These are phyloP conservation scores for Gastracanthus pulcherrimus DNA, from an alignment of 2,888 invertebrate genomes.

Conservation along the genomic window DNA sequence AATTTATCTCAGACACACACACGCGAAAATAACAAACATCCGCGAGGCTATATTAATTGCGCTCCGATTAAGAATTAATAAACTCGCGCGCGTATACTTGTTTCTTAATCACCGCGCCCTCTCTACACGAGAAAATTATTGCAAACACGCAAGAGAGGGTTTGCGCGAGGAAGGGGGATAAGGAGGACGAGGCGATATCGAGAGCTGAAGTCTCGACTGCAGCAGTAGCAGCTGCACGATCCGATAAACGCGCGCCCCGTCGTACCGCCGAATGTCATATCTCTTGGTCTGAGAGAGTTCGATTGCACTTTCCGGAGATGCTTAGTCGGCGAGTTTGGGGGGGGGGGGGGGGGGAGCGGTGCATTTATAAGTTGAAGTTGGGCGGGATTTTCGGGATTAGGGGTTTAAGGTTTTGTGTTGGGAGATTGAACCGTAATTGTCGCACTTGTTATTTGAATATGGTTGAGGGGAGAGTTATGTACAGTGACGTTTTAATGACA, in stretches of 20 bases:
- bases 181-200: neutral
- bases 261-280: constrained; percentile 30
- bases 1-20: too few species aligned
- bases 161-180: neutral
- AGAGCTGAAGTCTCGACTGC: constrained; percentile 12
- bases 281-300: constrained; percentile 15
- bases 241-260: constrained; percentile 33
- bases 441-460: too few species aligned
- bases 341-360: too few species aligned
- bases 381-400: too few species aligned
- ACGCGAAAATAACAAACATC: neutral
- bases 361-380: too few species aligned
- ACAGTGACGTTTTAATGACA: too few species aligned
- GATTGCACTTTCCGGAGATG: constrained; percentile 37
- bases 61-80: constrained; percentile 39
- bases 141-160: neutral
- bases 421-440: too few species aligned
- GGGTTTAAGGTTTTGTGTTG: too few species aligned
- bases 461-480: too few species aligned
- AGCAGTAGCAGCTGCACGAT: constrained; percentile 22
- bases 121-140: neutral
- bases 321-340: constrained; percentile 40
- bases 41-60: constrained; percentile 21
- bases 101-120: neutral
- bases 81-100: constrained; percentile 12